Evolutionary conservation across 2,113 vertebrate genomes (phyloP), one percentile per base, ranked within the genome.

Genomic region (Charadrius vociferus): DNA sequence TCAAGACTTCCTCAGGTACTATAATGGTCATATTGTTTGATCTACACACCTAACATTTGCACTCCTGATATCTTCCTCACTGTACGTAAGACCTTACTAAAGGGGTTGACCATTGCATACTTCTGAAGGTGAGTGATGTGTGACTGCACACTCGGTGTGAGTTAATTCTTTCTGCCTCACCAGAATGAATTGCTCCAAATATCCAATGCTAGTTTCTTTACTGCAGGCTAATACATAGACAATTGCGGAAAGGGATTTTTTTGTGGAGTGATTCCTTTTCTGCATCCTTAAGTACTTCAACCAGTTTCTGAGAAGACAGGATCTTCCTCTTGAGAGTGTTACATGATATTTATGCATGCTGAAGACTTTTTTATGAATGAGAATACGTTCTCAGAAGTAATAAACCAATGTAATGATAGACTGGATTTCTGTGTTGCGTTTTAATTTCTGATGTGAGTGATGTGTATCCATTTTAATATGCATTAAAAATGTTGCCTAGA

Each of bases 61-160:
- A 16, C 0, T 80, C 10, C 50, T 55, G 19, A 2, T 88, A 2
- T 9, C 32, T 50, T 70, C 56, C 10, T 81, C 24, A 5, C 11
- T 7, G 6, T 37, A 15, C 12, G 4, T 14, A 52, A 89, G 18
- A 75, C 23, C 49, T 50, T 39, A 36, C 53, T 45, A 19, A 41
- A 10, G 16, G 8, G 6, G 15, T 37, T 58, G 49, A 65, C 27
- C 1, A 0, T 56, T 7, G 0, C 0, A 0, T 55, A 15, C 12
- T 55, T 49, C 39, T 68, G 24, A 61, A 80, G 14, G 21, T 24
- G 17, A n/a, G 47, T 78, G 59, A n/a, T 0, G 2, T 17, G 37
- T 73, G 66, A 30, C 19, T 0, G 0, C 15, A 17, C 0, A 1
- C 1, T 3, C 21, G 65, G 19, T 0, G 0, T 12, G 41, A 58